Base-by-base conservation (phyloP, 1,140 invertebrate genomes). In the Chironomus tepperi region DNA sequence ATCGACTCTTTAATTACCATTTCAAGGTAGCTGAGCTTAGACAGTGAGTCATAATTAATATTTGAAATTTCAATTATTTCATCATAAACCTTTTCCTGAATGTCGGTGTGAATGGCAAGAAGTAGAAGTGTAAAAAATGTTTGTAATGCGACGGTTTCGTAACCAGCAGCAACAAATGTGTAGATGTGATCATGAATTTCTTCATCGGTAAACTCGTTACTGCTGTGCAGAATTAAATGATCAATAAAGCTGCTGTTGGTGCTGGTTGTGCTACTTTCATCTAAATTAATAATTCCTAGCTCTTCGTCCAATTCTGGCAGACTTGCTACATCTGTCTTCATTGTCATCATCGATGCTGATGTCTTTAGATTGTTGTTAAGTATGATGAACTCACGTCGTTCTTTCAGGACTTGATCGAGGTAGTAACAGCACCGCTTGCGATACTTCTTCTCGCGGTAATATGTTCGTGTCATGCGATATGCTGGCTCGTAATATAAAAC, bases 21-120 rank as follows among this genome's bases (percentile, higher is more conserved):
- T 43, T 79, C 77, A 5, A 79, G 73, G 19, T 76, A 77, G 10
- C 75, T 75, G 21, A 77, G 70, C 34, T 77, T 74, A 6, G 10
- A 15, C 9, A 77, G 18, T 43, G 74, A 57, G 3, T 75, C 65
- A n/a, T n/a, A 42, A 8, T 43, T 65, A 7, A 72, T 43, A 9
- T 21, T 18, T 18, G n/a, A 76, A 34, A 76, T 73, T 72, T 75
- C 64, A 47, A 34, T 10, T 7, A 74, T 19, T 72, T 84, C 84
- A 75, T 79, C 73, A 9, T 78, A 77, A 24, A 83, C 82, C 76
- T 78, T 81, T 12, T 84, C 84, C 82, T 91, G 89, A 76, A 85
- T 83, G 64, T 90, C 85, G 9, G 87, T 87, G 79, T 90, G 81
- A 64, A 78, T 81, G 0, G 87, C 89, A 1, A 92, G 79, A 21